These are phyloP conservation scores for Manduca sexta DNA, from an alignment of 1,140 invertebrate genomes.

Conservation along the genomic window DNA sequence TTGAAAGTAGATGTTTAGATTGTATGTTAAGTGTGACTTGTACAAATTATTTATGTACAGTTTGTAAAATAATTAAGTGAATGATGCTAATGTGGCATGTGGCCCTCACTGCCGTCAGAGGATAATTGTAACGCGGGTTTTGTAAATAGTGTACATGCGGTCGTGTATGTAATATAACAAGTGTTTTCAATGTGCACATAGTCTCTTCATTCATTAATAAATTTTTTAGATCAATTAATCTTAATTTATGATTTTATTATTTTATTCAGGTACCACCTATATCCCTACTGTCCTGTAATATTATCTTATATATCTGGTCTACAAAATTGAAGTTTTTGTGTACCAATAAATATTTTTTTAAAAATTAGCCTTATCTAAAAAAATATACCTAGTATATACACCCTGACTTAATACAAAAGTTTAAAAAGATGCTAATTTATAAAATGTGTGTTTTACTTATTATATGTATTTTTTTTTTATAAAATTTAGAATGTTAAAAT, in stretches of 20 bases:
- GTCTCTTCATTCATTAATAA: conserved; percentile 72
- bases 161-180: conserved; percentile 67
- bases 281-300: too few relatives aligned
- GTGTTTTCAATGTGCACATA: conserved; percentile 72
- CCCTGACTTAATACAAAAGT: too few relatives aligned
- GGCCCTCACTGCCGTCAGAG: conserved; percentile 13
- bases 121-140: conserved; percentile 41
- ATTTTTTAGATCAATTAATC: conserved; percentile 68
- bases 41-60: conserved; percentile 71
- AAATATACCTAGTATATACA: too few relatives aligned
- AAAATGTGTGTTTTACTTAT: too few relatives aligned
- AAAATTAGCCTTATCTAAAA: too few relatives aligned
- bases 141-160: conserved; percentile 68
- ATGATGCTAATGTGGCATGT: conserved; percentile 31
- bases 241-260: conserved; percentile 33
- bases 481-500: too few relatives aligned
- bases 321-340: too few relatives aligned
- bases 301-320: too few relatives aligned
- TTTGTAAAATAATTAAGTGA: conserved; percentile 41
- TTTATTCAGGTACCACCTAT: too few relatives aligned
- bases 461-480: too few relatives aligned
- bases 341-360: too few relatives aligned
- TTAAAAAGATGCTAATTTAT: too few relatives aligned
- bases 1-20: conserved; percentile 53
- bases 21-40: conserved; percentile 56